Evolutionary conservation across 2,797 vertebrate genomes (phyloP).

Genomic region (Cheirogaleus major): DNA sequence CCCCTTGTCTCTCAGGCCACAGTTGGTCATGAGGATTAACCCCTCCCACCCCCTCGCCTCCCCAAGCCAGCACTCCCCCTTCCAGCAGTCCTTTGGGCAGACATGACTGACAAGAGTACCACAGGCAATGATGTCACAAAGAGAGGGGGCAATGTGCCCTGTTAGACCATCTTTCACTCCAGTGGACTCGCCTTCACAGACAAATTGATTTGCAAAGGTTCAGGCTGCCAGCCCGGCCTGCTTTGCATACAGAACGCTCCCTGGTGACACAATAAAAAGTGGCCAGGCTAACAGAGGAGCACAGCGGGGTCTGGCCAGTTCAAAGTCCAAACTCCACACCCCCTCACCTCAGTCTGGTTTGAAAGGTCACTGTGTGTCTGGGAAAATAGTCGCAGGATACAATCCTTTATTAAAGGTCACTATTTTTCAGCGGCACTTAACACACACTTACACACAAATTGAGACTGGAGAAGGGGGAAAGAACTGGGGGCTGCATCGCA

Average conservation of each 20-base stretch:
- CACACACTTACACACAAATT: constrained; percentile 88
- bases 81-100: constrained; percentile 77
- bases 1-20: constrained; percentile 68
- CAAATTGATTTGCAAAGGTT: constrained; percentile 99
- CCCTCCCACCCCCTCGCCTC: constrained; percentile 48
- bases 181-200: constrained; percentile 94
- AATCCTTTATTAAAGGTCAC: constrained; percentile 98
- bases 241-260: constrained; percentile 94
- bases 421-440: constrained; percentile 94
- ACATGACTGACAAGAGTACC: constrained; percentile 83
- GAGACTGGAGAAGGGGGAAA: constrained; percentile 69
- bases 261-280: constrained; percentile 92
- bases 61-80: constrained; percentile 62
- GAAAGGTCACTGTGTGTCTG: constrained; percentile 98
- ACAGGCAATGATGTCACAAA: constrained; percentile 89
- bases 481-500: constrained; percentile 78
- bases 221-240: constrained; percentile 92
- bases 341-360: constrained; percentile 95
- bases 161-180: constrained; percentile 89
- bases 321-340: constrained; percentile 92
- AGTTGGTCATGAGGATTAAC: constrained; percentile 61
- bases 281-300: constrained; percentile 92
- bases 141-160: constrained; percentile 89
- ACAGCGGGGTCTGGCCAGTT: constrained; percentile 91
- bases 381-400: constrained; percentile 95